Base-by-base conservation (phyloP, 2,797 vertebrate species). In the Hipposideros larvatus region DNA sequence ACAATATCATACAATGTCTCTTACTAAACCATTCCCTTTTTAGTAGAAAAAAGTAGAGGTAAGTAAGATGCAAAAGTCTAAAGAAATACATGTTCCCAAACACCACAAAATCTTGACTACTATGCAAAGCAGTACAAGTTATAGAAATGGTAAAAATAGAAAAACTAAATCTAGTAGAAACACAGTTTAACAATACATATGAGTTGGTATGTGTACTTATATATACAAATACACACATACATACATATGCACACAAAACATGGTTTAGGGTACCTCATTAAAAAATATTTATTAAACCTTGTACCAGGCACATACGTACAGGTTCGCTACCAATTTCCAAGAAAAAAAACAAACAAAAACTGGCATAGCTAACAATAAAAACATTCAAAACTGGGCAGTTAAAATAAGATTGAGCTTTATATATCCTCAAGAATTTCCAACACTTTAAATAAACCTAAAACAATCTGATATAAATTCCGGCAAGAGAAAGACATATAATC, bases 121-220 rank as follows among this genome's bases (percentile, higher is more conserved):
- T 73, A 90, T 48, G 8, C 55, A 95, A 87, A 95, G 84, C 15
- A 26, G 34, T 43, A 57, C 15, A 87, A 71, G 34, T 86, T 73
- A 63, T 22, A 5, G 34, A 94, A 91, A 82, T 43, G 46, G 68
- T 53, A 94, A 96, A 96, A 96, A 92, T 7, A 96, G 83, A 80
- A 79, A 78, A 95, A 94, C 21, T 43, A 73, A 73, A 94, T 90
- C 21, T 70, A 90, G 51, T 3, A 37, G 87, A 85, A 85, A 94
- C 34, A 89, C 4, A 92, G 55, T 53, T 74, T 86, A 94, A 82
- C 51, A 86, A 87, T 22, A 86, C 57, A 79, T 18, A 80, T 4
- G 70, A 59, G 48, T 34, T 66, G 59, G 61, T 85, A 66, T 57
- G n/a, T 94, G 57, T 66, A 28, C 28, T 28, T 46, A 51, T 46